Evolutionary conservation across 1,140 invertebrate species (phyloP), one percentile per base, ranked within the genome.

Genomic region (Phenacoccus solenopsis): DNA sequence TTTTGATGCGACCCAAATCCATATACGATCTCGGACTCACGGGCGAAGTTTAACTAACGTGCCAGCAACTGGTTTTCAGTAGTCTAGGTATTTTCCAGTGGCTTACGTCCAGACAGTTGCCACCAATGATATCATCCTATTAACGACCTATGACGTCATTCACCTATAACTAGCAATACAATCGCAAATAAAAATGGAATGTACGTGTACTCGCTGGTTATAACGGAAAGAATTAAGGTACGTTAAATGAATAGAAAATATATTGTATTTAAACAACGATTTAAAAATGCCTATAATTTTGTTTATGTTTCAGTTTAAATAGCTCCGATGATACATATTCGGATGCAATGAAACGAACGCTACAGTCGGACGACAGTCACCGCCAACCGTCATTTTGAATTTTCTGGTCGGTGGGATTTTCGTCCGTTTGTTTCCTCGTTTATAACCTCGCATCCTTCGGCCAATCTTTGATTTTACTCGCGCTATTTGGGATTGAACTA

Each of bases 391-490:
- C 59, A 25, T 64, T 16, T 25, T 16, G 10, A 25, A 64, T 64
- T 64, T 64, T 64, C 59, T 64, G 59, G 59, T 64, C 59, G 59
- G 59, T 64, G 59, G 59, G 59, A 64, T 64, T 64, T 64, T 64
- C 59, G 59, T 64, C 59, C 59, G 59, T 64, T 64, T 64, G 59
- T 64, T 64, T 64, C 59, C 59, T 64, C 59, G 59, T 64, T 64
- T 64, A 64, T 25, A 64, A 10, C 1, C 21, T 22, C 12, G 2
- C 59, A 32, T 32, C 30, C 30, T 5, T 32, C 30, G 30, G 30
- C 5, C 13, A 32, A n/a, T n/a, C n/a, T n/a, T n/a, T n/a, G n/a
- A n/a, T n/a, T n/a, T n/a, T n/a, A n/a, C n/a, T n/a, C n/a, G n/a
- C n/a, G n/a, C n/a, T n/a, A n/a, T n/a, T n/a, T n/a, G n/a, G n/a